Evolutionary conservation across 2,888 invertebrate species (phyloP), one percentile per base, ranked within the genome.

Genomic region (Corythucha ciliata): DNA sequence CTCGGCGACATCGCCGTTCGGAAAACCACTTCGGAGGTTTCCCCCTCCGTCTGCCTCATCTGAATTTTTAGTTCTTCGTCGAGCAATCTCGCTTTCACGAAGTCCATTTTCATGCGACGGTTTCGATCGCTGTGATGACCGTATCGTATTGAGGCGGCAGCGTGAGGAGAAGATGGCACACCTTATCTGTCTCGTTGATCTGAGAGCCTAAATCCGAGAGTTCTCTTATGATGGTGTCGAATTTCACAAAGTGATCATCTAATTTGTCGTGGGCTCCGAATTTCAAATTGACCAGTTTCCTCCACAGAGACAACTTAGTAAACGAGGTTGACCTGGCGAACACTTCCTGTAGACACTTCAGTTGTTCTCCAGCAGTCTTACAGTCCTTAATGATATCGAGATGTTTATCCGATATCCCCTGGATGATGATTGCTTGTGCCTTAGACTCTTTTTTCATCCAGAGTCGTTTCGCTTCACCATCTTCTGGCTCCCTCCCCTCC

Each of bases 211-310:
- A 25, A n/a, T 44, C 36, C 32, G 41, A 32, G 36, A 56, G 24
- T 18, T 54, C 44, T 6, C 49, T 18, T 8, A 56, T 45, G 2
- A 52, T 22, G 1, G 40, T 16, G 34, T 56, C 53, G 16, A 47
- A 56, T 20, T 36, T 20, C 18, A 50, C 18, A 22, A 55, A 55
- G 27, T 53, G 47, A 33, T 53, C 44, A 37, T 54, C 53, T 18
- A 54, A 25, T n/a, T 21, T 29, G 14, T 36, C 47, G 14, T 29
- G 33, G 10, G 26, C 40, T 1, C 27, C 20, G 16, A 18, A 48
- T 22, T 45, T 45, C 12, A 53, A 24, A 2, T 41, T 33, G 16
- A 54, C 18, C 4, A 56, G 22, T 29, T 45, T 27, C 14, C 48
- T 26, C 42, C 53, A 37, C 5, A 48, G 6, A 29, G 34, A 40